These are phyloP conservation scores for Xerus inauris DNA, from an alignment of 2,113 vertebrate genomes.

Conservation along the genomic window DNA sequence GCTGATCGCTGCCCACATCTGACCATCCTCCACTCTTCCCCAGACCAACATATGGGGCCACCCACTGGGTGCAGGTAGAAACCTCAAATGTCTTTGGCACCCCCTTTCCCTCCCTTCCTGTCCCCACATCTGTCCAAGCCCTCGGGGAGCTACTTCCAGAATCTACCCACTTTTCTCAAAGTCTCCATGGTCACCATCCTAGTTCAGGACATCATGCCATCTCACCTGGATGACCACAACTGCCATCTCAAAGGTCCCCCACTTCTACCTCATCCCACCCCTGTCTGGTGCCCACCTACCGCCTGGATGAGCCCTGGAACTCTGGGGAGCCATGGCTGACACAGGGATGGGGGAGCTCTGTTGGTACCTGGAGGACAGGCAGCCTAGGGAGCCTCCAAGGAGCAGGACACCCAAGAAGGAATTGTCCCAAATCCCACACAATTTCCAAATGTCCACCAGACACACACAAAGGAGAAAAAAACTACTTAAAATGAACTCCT, in stretches of 20 bases:
- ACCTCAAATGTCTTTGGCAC: not conserved
- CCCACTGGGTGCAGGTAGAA: not conserved
- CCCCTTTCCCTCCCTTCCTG: not conserved
- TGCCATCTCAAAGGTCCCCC: not conserved
- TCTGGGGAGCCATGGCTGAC: not conserved
- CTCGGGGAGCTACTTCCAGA: not conserved
- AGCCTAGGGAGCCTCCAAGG: not conserved
- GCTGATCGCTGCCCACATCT: not conserved
- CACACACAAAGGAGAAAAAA: not conserved
- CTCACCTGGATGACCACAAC: not conserved
- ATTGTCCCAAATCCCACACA: not conserved
- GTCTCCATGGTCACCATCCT: not conserved
- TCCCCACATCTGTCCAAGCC: not conserved
- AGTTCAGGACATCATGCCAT: not conserved
- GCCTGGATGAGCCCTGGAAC: not conserved
- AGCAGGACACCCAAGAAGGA: not conserved
- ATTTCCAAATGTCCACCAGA: not conserved
- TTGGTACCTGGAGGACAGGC: fast-evolving
- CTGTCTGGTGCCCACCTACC: not conserved
- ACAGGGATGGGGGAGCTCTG: fast-evolving
- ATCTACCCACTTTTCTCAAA: not conserved
- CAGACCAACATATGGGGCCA: not conserved
- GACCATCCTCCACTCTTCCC: not conserved
- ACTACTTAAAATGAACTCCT: not conserved
- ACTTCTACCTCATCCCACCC: not conserved